Evolutionary conservation across 2,888 invertebrate species (phyloP).

Genomic region (Leptinotarsa rubiginosa): DNA sequence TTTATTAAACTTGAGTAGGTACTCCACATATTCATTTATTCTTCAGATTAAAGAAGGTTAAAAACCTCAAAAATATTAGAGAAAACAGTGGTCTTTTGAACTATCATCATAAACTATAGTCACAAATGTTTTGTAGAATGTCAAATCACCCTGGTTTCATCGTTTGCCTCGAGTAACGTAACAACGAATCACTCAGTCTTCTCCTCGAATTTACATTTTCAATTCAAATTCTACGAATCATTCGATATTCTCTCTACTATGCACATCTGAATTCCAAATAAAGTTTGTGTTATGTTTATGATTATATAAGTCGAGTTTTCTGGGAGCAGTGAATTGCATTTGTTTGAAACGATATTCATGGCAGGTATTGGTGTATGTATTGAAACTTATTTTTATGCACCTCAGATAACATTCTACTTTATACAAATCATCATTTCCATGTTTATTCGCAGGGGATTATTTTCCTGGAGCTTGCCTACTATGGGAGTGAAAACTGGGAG

Average conservation of each 20-base stretch:
- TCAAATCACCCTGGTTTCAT: too few species aligned
- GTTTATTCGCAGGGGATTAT: not conserved
- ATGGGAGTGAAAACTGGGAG: too few species aligned
- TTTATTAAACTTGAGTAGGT: too few species aligned
- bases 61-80: too few species aligned
- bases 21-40: too few species aligned
- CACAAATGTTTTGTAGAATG: too few species aligned
- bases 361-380: not conserved
- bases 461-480: slow-evolving; percentile 8
- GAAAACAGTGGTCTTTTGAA: too few species aligned
- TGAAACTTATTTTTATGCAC: slow-evolving; percentile 5
- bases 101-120: too few species aligned
- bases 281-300: not conserved
- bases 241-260: not conserved
- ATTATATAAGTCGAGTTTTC: not conserved
- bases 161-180: not conserved
- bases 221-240: not conserved
- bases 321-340: not conserved
- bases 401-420: not conserved
- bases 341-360: not conserved
- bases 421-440: slow-evolving; percentile 7
- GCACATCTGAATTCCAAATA: not conserved
- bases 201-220: not conserved
- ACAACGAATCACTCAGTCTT: not conserved
- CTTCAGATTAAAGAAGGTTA: too few species aligned